phyloP scores from a whole-genome alignment of 2,888 invertebrate species.

The Synanthedon formicaeformis region DNA sequence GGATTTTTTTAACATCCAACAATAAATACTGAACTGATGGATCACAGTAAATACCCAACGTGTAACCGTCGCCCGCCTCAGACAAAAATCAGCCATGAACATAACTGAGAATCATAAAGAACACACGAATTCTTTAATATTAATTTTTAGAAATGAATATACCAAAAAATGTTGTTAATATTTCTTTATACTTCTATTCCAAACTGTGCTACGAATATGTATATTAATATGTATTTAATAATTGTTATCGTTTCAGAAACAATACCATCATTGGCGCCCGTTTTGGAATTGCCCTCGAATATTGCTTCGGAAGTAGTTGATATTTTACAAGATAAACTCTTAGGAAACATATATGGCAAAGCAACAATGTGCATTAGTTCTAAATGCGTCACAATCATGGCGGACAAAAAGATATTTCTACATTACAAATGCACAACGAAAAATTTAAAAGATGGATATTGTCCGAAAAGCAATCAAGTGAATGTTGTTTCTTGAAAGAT shows the following conservation, averaged over 20 bases:
- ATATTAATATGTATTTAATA: too few species aligned
- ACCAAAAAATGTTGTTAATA: too few species aligned
- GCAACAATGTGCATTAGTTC: conserved; percentile 47
- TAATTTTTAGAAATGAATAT: too few species aligned
- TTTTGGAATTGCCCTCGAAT: conserved; percentile 55
- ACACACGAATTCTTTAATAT: too few species aligned
- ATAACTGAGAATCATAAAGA: too few species aligned
- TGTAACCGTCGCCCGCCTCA: too few species aligned
- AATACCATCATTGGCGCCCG: conserved; percentile 46
- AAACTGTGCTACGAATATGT: too few species aligned
- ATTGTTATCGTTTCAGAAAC: conserved; percentile 36
- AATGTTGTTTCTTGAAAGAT: conserved; percentile 10
- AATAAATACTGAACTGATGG: too few species aligned
- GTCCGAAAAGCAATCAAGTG: conserved; percentile 23
- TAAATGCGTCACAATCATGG: conserved; percentile 47
- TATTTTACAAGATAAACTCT: conserved; percentile 49
- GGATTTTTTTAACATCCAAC: too few species aligned
- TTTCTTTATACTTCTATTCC: too few species aligned
- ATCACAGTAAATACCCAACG: too few species aligned
- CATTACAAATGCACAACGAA: conserved; percentile 46
- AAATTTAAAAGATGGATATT: conserved; percentile 43
- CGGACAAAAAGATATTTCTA: conserved; percentile 42
- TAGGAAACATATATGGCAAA: conserved; percentile 52
- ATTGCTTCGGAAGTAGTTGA: conserved; percentile 53
- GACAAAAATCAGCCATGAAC: too few species aligned